Evolutionary conservation across 2,888 invertebrate species (phyloP).

Genomic region (Chelonus formosanus): DNA sequence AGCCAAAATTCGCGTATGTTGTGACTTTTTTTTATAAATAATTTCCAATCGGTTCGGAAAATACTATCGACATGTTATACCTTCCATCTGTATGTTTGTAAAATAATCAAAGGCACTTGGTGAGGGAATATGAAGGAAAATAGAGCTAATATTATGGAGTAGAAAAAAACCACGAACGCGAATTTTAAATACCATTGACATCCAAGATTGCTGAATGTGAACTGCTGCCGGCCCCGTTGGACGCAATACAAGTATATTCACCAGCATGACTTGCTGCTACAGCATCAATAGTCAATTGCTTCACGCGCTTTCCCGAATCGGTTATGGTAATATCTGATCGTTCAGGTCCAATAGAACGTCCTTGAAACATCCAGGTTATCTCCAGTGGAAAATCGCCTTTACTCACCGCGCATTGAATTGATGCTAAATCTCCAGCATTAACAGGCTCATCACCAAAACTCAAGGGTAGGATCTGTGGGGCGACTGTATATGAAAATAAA

Average conservation of each 20-base stretch:
- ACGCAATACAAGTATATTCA: slow-evolving; percentile 75
- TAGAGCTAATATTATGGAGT: slow-evolving; percentile 1
- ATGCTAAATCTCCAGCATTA: slow-evolving; percentile 80
- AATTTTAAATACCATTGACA: slow-evolving; percentile 73
- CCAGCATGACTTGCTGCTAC: slow-evolving; percentile 76
- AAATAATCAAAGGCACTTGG: neutral
- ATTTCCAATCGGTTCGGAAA: neutral
- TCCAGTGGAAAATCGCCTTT: slow-evolving; percentile 82
- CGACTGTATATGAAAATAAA: slow-evolving; percentile 65
- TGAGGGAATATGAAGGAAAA: slow-evolving; percentile 1
- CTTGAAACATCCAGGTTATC: slow-evolving; percentile 76
- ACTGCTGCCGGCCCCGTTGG: slow-evolving; percentile 70
- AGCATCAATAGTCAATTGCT: slow-evolving; percentile 73
- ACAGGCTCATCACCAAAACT: slow-evolving; percentile 80
- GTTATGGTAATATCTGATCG: slow-evolving; percentile 52
- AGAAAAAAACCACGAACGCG: slow-evolving; percentile 26
- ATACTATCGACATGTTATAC: no score
- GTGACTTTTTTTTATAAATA: neutral
- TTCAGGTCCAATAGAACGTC: slow-evolving; percentile 52
- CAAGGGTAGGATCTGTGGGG: slow-evolving; percentile 77
- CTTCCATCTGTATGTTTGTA: no score
- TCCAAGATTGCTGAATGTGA: slow-evolving; percentile 74
- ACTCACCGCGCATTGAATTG: slow-evolving; percentile 76
- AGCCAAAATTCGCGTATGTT: slow-evolving; percentile 10
- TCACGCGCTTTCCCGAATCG: slow-evolving; percentile 56